phyloP scores from a whole-genome alignment of 2,113 vertebrate genomes.

The Benitochromis conjunctus region DNA sequence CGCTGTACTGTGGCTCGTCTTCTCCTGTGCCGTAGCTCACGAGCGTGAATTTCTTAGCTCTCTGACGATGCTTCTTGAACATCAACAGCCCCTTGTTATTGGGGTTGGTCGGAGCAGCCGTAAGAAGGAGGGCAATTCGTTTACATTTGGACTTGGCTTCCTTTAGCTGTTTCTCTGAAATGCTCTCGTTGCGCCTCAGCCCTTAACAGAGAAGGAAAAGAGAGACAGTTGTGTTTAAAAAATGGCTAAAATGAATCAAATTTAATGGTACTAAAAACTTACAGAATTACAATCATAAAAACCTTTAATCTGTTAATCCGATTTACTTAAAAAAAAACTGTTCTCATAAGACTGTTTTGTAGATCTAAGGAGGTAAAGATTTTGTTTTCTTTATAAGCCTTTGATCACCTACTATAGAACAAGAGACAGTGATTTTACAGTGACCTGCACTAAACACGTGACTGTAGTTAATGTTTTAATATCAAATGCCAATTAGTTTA shows the following conservation, averaged over 20 bases:
- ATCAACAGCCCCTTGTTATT: slow-evolving; percentile 97
- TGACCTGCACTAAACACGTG: not conserved
- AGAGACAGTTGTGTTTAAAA: not conserved
- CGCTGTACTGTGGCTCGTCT: slow-evolving; percentile 70
- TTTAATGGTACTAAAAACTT: not conserved
- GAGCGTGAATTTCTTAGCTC: slow-evolving; percentile 92
- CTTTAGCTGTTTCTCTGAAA: slow-evolving; percentile 95
- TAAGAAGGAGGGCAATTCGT: slow-evolving; percentile 92
- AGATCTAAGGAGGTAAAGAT: not conserved
- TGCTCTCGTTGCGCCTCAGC: slow-evolving; percentile 90
- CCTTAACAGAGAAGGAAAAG: slow-evolving; percentile 67
- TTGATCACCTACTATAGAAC: not conserved
- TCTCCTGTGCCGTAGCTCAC: slow-evolving; percentile 98
- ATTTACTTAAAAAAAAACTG: not conserved
- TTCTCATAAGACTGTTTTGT: too few relatives aligned
- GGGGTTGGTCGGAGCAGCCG: slow-evolving; percentile 87
- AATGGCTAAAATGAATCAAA: not conserved
- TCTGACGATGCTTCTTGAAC: slow-evolving; percentile 94
- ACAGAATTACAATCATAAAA: not conserved
- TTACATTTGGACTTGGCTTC: slow-evolving; percentile 99
- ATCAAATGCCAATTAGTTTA: not conserved
- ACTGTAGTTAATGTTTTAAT: not conserved
- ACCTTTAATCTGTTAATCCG: not conserved
- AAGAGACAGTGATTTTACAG: not conserved
- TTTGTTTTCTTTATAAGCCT: not conserved